Evolutionary conservation across 2,113 vertebrate genomes (phyloP).

Genomic region (Nibea coibor): DNA sequence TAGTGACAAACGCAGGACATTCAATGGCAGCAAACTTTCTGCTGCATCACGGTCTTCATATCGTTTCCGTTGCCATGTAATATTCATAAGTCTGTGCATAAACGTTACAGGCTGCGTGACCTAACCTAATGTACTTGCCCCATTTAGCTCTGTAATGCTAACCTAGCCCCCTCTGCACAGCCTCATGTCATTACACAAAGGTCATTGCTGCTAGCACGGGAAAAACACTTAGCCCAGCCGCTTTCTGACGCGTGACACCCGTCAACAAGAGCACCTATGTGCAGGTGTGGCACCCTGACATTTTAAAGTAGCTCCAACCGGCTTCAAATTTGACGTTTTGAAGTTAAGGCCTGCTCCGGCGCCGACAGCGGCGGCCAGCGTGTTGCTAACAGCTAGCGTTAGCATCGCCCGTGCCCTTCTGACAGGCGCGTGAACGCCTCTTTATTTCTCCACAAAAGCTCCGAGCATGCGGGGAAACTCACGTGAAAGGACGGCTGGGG

Average conservation of each 20-base stretch:
- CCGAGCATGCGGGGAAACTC: slow-evolving; percentile 47
- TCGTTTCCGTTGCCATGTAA: accelerated
- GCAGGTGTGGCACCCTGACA: accelerated
- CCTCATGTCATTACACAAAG: slow-evolving; percentile 82
- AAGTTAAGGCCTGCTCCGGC: slow-evolving; percentile 49
- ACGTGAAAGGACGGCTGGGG: slow-evolving; percentile 84
- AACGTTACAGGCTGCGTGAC: background rate
- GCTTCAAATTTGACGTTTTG: background rate
- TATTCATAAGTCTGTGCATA: accelerated
- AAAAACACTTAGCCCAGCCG: background rate
- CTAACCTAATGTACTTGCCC: background rate
- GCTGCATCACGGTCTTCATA: accelerated
- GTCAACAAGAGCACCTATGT: accelerated
- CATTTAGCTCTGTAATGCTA: slow-evolving; percentile 9
- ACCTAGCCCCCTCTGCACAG: slow-evolving; percentile 17
- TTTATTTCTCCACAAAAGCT: background rate
- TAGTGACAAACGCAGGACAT: slow-evolving; percentile 7
- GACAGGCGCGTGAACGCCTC: background rate
- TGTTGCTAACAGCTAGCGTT: slow-evolving; percentile 61
- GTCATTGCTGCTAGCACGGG: slow-evolving; percentile 73
- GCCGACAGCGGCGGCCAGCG: slow-evolving; percentile 33
- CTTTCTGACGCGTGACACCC: accelerated
- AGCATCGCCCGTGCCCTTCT: slow-evolving; percentile 36
- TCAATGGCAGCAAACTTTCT: background rate
- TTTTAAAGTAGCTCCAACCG: accelerated